A percentile compares a stretch with the other conserved stretches of the same genome.
Evolutionary conservation across 2,113 vertebrate genomes (phyloP).

Genomic region (Polyodon spathula): DNA sequence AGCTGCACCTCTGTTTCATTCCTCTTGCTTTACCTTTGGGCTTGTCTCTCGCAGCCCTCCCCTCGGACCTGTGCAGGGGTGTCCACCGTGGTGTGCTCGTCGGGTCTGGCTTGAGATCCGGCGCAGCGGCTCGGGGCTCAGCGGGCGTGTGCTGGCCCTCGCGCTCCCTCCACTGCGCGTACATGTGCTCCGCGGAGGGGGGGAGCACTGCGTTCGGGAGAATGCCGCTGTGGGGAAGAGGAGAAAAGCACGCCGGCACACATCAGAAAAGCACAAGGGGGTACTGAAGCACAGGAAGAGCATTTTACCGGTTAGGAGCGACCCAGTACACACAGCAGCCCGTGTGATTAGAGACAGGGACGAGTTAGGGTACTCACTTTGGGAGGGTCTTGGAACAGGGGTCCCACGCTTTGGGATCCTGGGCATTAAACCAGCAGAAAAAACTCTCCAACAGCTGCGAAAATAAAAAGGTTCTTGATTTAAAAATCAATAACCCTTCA

Average conservation of each 20-base stretch:
- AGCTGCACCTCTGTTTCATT: not conserved
- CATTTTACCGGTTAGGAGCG: not conserved
- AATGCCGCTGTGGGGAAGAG: conserved; percentile 58
- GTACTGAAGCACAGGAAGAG: too few relatives aligned
- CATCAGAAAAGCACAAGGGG: too few relatives aligned
- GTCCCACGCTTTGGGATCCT: too few relatives aligned
- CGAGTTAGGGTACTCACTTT: too few relatives aligned
- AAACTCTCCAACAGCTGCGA: too few relatives aligned
- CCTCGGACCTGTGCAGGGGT: conserved; percentile 37
- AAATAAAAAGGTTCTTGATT: too few relatives aligned
- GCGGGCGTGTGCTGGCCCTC: conserved; percentile 39
- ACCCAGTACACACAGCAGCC: too few relatives aligned
- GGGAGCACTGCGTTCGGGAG: conserved; percentile 73
- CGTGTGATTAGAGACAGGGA: too few relatives aligned
- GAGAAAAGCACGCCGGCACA: not conserved
- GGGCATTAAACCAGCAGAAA: too few relatives aligned
- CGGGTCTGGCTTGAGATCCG: conserved; percentile 31
- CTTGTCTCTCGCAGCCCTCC: conserved; percentile 34
- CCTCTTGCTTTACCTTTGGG: conserved; percentile 41
- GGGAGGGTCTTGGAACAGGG: too few relatives aligned
- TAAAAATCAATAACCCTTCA: too few relatives aligned
- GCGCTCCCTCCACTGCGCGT: conserved; percentile 76
- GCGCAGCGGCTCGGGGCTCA: conserved; percentile 27
- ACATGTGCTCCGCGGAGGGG: conserved; percentile 77
- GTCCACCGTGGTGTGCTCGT: conserved; percentile 31